Percentiles rank a stretch among this genome's conserved stretches.
phyloP scores from a whole-genome alignment of 2,113 vertebrate genomes.

The Erythrocercus mccallii region DNA sequence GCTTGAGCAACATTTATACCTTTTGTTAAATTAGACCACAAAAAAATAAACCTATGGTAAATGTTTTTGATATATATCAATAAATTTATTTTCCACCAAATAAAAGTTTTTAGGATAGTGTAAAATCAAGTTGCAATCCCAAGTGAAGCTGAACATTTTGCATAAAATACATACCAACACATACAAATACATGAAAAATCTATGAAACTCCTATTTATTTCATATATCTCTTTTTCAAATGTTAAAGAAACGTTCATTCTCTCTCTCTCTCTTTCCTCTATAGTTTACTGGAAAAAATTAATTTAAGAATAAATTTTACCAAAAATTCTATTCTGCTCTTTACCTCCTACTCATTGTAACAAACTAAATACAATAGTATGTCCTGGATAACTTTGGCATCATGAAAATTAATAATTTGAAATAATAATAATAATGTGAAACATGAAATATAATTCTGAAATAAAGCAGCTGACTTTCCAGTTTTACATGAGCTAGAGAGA shows the following conservation, averaged over 20 bases:
- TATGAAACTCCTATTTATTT: background rate
- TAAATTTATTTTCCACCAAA: background rate
- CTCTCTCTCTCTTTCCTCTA: background rate
- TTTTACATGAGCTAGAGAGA: background rate
- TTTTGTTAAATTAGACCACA: background rate
- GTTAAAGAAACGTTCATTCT: background rate
- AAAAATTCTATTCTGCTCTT: background rate
- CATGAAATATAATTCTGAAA: background rate
- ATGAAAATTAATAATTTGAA: background rate
- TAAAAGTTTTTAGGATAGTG: background rate
- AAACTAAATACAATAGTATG: background rate
- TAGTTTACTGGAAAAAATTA: background rate
- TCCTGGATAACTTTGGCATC: background rate
- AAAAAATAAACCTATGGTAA: background rate
- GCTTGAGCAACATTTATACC: background rate
- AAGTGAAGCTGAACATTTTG: background rate
- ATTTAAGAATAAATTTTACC: background rate
- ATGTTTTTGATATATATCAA: background rate
- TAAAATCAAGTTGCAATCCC: background rate
- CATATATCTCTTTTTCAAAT: background rate
- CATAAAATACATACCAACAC: background rate
- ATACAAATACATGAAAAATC: background rate
- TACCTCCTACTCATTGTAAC: background rate
- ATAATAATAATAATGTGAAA: background rate
- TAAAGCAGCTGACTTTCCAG: background rate